Evolutionary conservation across 2,888 invertebrate genomes (phyloP).

Genomic region (Yponomeuta malinellus): DNA sequence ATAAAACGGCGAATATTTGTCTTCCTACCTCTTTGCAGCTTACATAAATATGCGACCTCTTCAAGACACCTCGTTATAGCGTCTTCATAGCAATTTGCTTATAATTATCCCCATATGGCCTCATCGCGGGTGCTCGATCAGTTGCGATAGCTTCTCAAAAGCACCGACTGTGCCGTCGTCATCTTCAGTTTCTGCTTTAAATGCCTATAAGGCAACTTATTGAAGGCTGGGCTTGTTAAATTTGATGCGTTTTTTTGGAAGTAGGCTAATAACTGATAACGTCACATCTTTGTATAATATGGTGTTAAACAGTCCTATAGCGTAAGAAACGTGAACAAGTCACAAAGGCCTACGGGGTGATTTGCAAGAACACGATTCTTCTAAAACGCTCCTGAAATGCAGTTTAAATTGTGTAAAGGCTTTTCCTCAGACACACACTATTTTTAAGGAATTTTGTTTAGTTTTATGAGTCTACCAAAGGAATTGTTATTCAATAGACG

Average conservation of each 20-base stretch:
- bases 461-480: too few species aligned
- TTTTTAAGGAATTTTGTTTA: too few species aligned
- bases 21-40: constrained; percentile 6
- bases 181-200: constrained; percentile 4
- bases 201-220: constrained; percentile 5
- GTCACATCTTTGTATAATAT: background rate
- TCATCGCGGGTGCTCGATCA: constrained; percentile 25
- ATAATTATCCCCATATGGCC: constrained; percentile 58
- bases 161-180: background rate
- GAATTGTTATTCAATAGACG: too few species aligned
- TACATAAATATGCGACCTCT: constrained; percentile 42
- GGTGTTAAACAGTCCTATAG: too few species aligned
- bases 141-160: constrained; percentile 5
- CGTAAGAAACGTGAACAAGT: too few species aligned
- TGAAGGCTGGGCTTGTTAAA: constrained; percentile 10
- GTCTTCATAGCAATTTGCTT: constrained; percentile 54
- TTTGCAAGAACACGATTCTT: too few species aligned
- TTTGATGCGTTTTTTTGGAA: background rate
- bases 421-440: too few species aligned
- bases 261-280: background rate
- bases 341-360: too few species aligned
- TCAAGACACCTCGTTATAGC: constrained; percentile 45
- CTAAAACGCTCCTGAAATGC: too few species aligned
- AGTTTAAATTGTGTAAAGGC: too few species aligned
- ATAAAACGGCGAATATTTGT: background rate